phyloP scores from a whole-genome alignment of 2,113 vertebrate species.

The Corythornis vintsioides region DNA sequence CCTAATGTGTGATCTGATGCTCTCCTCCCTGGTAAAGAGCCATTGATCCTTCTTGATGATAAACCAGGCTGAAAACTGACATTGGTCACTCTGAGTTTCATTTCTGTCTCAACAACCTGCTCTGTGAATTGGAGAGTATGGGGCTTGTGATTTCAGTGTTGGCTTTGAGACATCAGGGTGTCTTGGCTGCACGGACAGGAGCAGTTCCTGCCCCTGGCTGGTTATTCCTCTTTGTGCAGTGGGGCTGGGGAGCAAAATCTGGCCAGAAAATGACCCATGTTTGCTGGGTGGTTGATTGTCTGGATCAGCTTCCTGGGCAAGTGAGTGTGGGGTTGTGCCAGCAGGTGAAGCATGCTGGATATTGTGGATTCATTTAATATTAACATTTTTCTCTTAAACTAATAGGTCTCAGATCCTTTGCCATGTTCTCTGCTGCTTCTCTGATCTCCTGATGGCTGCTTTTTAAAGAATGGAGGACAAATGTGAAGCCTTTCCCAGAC shows the following conservation, averaged over 20 bases:
- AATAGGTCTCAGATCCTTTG: too few species aligned
- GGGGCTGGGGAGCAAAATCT: neutral
- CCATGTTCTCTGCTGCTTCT: neutral
- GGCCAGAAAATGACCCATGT: neutral
- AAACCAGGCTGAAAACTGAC: neutral
- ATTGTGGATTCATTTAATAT: neutral
- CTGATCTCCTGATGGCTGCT: neutral
- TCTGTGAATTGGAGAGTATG: neutral
- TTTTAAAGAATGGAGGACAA: neutral
- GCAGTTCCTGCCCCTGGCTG: neutral
- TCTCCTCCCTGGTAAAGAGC: neutral
- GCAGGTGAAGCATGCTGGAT: neutral
- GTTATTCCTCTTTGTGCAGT: neutral
- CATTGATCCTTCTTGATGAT: neutral
- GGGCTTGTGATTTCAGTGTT: neutral
- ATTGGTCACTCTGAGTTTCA: neutral
- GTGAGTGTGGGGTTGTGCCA: neutral
- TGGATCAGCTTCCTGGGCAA: neutral
- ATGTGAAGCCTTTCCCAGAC: neutral
- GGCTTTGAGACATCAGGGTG: neutral
- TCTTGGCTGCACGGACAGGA: neutral
- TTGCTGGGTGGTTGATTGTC: neutral
- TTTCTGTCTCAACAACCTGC: neutral
- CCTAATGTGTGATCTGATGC: rapidly evolving
- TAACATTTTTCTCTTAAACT: too few species aligned